Conservation (phyloP, 37 sponge, comb jelly and placozoan species). For the Halisarca cf. caerulea region DNA sequence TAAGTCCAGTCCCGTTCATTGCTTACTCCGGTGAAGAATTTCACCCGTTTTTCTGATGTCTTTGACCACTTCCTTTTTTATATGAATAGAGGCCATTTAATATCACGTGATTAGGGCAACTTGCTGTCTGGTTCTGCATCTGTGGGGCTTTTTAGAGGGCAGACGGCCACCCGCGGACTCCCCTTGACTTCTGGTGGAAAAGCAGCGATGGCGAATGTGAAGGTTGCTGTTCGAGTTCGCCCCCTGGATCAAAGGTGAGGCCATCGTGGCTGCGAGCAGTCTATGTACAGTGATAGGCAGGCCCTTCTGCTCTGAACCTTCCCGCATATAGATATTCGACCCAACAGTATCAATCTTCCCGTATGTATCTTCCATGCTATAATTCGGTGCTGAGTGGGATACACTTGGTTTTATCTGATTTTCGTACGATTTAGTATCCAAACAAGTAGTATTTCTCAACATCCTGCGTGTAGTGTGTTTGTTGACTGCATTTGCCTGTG, state of each 20-base stretch:
- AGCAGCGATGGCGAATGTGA: conserved; percentile 49
- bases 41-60: too few relatives aligned
- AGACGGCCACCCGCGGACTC: too few relatives aligned
- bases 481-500: neutral
- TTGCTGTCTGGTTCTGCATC: too few relatives aligned
- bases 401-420: too few relatives aligned
- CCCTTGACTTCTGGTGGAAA: too few relatives aligned
- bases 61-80: too few relatives aligned
- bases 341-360: neutral
- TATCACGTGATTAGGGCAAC: too few relatives aligned
- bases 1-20: conserved; percentile 7
- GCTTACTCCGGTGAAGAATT: neutral
- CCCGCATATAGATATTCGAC: too few relatives aligned
- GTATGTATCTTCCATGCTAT: neutral
- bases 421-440: too few relatives aligned
- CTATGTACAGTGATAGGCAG: neutral
- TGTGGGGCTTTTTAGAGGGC: too few relatives aligned
- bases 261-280: neutral
- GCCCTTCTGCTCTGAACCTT: too few relatives aligned
- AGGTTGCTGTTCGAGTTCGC: conserved; percentile 75
- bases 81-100: too few relatives aligned
- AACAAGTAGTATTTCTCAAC: neutral
- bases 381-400: neutral
- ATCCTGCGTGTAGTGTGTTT: neutral
- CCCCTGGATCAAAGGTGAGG: conserved; percentile 63